Evolutionary conservation across 2,797 vertebrate genomes (phyloP).

Genomic region (Pelodytes ibericus): DNA sequence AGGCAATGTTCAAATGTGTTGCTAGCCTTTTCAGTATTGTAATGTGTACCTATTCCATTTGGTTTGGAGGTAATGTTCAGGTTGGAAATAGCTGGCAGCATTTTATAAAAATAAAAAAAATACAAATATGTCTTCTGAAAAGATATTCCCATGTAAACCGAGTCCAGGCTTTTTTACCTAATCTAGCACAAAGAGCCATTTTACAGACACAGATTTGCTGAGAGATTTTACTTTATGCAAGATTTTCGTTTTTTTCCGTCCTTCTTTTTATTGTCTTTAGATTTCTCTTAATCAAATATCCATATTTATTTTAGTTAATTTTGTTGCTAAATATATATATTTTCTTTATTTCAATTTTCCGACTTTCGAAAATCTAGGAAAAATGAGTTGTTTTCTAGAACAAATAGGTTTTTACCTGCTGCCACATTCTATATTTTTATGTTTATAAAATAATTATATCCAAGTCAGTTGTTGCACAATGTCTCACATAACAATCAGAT

Average conservation of each 20-base stretch:
- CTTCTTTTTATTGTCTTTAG: not conserved
- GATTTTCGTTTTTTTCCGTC: not conserved
- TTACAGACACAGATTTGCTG: not conserved
- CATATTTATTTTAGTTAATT: too few relatives aligned
- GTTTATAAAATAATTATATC: too few relatives aligned
- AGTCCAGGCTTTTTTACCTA: constrained; percentile 34
- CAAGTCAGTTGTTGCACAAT: too few relatives aligned
- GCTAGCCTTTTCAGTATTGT: constrained; percentile 28
- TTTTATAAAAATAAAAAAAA: constrained; percentile 36
- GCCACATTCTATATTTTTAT: too few relatives aligned
- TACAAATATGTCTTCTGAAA: constrained; percentile 50
- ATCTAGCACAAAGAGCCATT: constrained; percentile 5
- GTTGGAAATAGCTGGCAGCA: constrained; percentile 35
- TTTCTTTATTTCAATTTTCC: too few relatives aligned
- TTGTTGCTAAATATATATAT: too few relatives aligned
- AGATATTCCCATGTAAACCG: constrained; percentile 21
- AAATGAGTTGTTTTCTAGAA: too few relatives aligned
- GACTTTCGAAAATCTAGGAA: too few relatives aligned
- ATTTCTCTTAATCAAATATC: too few relatives aligned
- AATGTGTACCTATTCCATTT: constrained; percentile 35
- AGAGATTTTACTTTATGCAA: too few relatives aligned
- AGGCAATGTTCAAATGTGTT: constrained; percentile 38
- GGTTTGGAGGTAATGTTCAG: constrained; percentile 38
- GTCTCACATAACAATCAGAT: too few relatives aligned
- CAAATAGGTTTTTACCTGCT: too few relatives aligned